A percentile compares a stretch with the other conserved stretches of the same genome.
Evolutionary conservation across 2,888 invertebrate genomes (phyloP).

Genomic region (Orthonychiurus folsomi): DNA sequence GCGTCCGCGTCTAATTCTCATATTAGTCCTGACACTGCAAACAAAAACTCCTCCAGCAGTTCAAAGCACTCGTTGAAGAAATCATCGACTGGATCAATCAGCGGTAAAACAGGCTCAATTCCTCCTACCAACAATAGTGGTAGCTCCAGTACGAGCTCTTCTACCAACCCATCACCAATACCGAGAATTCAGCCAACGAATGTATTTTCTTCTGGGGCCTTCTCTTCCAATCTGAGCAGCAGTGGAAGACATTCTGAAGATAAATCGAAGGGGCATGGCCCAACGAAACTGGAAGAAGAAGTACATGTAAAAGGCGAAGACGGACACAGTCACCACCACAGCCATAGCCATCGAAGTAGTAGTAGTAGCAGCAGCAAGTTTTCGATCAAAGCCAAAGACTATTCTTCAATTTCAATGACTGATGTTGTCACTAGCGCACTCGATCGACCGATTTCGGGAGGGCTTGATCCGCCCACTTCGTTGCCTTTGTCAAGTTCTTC

Average conservation of each 20-base stretch:
- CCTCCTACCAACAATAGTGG: not conserved
- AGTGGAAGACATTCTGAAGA: constrained; percentile 7
- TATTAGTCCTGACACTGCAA: constrained; percentile 26
- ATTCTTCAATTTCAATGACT: constrained; percentile 29
- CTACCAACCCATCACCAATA: constrained; percentile 16
- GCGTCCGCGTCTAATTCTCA: constrained; percentile 9
- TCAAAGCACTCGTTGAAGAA: constrained; percentile 5
- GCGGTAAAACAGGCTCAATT: constrained; percentile 8
- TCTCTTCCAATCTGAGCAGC: constrained; percentile 15
- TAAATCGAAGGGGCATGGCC: not conserved
- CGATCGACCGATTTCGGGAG: constrained; percentile 33
- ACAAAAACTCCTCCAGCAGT: constrained; percentile 2
- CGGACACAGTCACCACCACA: not conserved
- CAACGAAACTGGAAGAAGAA: not conserved
- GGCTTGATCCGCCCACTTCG: constrained; percentile 19
- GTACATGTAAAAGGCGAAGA: constrained; percentile 4
- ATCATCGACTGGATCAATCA: constrained; percentile 2
- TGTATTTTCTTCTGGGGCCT: constrained; percentile 23
- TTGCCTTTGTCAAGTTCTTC: constrained; percentile 11
- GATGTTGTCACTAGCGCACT: constrained; percentile 35
- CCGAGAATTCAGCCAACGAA: constrained; percentile 28
- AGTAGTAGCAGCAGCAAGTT: constrained; percentile 1
- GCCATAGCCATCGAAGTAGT: not conserved
- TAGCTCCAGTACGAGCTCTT: constrained; percentile 4
- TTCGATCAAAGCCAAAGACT: constrained; percentile 13